phyloP scores from a whole-genome alignment of 2,888 invertebrate species.

The Lathronympha strigana region DNA sequence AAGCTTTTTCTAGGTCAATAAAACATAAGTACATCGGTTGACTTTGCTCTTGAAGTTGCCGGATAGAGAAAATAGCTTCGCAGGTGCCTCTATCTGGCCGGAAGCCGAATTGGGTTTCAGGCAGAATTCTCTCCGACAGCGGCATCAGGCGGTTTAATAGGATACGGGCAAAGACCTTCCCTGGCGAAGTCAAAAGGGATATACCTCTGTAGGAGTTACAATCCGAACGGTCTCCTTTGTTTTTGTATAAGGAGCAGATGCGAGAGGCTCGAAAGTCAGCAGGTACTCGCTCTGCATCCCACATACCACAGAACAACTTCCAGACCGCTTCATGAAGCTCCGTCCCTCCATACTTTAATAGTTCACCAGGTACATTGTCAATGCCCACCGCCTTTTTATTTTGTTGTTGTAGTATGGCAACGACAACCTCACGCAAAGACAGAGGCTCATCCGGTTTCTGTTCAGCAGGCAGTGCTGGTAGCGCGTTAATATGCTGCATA shows the following conservation, averaged over 20 bases:
- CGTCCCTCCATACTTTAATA: background rate
- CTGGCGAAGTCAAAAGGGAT: background rate
- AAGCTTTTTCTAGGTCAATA: background rate
- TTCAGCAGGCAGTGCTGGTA: background rate
- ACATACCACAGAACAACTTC: constrained; percentile 5
- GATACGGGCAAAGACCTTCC: background rate
- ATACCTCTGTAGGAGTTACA: constrained; percentile 8
- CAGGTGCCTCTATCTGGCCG: constrained; percentile 4
- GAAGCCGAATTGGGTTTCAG: too few species aligned
- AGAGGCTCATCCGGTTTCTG: background rate
- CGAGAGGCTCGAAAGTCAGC: background rate
- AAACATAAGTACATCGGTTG: background rate
- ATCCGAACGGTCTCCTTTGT: constrained; percentile 10
- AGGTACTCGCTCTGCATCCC: background rate
- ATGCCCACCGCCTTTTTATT: too few species aligned
- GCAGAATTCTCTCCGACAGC: background rate
- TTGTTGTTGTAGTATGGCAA: background rate
- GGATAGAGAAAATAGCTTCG: constrained; percentile 3
- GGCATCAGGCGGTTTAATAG: background rate
- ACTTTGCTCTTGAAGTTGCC: background rate
- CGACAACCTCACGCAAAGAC: background rate
- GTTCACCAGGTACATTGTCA: constrained; percentile 1
- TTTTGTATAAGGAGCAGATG: constrained; percentile 9
- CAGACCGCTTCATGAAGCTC: background rate
- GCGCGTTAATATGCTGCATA: background rate